Conservation (phyloP, 1,140 invertebrate genomes). For the Holcopasites calliopsidis region DNA sequence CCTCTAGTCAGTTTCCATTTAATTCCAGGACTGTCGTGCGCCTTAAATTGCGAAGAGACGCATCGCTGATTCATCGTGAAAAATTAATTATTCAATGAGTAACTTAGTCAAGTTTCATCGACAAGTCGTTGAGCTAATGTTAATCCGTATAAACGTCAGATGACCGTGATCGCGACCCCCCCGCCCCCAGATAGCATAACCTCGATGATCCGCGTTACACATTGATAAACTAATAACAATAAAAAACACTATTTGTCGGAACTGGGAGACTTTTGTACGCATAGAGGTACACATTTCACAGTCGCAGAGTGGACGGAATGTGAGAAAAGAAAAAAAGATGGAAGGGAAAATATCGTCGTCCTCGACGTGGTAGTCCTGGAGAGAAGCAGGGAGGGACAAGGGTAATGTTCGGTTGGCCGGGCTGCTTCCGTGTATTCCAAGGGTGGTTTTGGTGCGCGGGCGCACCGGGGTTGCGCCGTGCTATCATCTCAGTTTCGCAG, state of each 20-base stretch:
- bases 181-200: not conserved
- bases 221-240: too few relatives aligned
- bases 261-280: too few relatives aligned
- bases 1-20: not conserved
- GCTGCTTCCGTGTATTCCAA: conserved; percentile 63
- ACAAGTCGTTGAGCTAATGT: conserved; percentile 24
- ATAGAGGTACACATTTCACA: too few relatives aligned
- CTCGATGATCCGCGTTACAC: not conserved
- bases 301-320: not conserved
- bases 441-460: conserved; percentile 69
- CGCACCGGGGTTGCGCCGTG: conserved; percentile 70
- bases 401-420: conserved; percentile 58
- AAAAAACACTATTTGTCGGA: too few relatives aligned
- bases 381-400: conserved; percentile 24
- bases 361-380: conserved; percentile 25
- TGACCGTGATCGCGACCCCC: not conserved
- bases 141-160: not conserved
- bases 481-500: conserved; percentile 78
- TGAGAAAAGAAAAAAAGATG: conserved; percentile 8
- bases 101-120: conserved; percentile 21
- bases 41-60: conserved; percentile 38
- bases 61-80: not conserved
- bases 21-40: not conserved
- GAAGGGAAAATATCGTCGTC: conserved; percentile 25
- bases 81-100: conserved; percentile 23